Evolutionary conservation across 2,888 invertebrate species (phyloP).

Genomic region (Monopis laevigella): DNA sequence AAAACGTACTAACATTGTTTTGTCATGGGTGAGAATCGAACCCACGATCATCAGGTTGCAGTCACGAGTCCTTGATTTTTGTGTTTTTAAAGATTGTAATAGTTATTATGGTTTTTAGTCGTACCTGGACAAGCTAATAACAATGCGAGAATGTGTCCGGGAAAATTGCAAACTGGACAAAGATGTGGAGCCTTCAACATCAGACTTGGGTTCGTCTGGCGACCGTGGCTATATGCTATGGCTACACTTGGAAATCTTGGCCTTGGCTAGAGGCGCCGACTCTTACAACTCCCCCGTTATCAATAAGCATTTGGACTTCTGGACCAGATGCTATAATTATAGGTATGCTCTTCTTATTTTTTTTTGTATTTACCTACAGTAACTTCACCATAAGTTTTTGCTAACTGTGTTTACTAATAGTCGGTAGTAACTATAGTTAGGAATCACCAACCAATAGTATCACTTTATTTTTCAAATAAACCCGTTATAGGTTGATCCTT

Average conservation of each 20-base stretch:
- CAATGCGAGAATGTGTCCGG: slow-evolving; percentile 73
- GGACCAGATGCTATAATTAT: slow-evolving; percentile 79
- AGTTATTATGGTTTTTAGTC: slow-evolving; percentile 49
- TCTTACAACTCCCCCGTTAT: slow-evolving; percentile 79
- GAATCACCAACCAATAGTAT: too few species aligned
- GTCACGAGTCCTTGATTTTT: not conserved
- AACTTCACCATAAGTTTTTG: too few species aligned
- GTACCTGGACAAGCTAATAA: slow-evolving; percentile 79
- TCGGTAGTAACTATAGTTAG: too few species aligned
- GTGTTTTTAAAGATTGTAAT: not conserved
- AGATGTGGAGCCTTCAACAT: slow-evolving; percentile 74
- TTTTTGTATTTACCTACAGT: too few species aligned
- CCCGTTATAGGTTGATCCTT: too few species aligned
- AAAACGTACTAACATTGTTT: too few species aligned
- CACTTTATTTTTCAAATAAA: too few species aligned
- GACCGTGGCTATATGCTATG: slow-evolving; percentile 82
- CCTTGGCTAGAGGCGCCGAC: slow-evolving; percentile 71
- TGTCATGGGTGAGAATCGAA: too few species aligned
- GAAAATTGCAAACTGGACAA: slow-evolving; percentile 63
- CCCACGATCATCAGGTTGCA: too few species aligned
- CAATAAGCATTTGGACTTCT: slow-evolving; percentile 78
- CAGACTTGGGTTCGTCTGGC: slow-evolving; percentile 76
- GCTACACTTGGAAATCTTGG: slow-evolving; percentile 78
- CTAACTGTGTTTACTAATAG: too few species aligned
- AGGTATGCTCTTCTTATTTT: slow-evolving; percentile 59